Conservation (phyloP, 1,140 invertebrate genomes). For the Ptiloglossa arizonensis region DNA sequence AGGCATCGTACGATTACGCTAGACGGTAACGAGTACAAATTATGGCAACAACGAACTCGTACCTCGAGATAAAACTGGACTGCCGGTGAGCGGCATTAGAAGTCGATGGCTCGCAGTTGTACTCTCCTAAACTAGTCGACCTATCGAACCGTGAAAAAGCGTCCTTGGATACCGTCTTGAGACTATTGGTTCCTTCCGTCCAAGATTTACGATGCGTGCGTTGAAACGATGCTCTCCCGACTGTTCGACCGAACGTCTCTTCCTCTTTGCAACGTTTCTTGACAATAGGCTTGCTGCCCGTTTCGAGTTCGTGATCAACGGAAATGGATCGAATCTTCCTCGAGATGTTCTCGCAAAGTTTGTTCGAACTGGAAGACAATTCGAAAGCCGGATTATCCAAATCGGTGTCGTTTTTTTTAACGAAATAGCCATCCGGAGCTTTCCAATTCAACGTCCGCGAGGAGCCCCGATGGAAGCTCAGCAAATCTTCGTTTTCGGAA, state of each 20-base stretch:
- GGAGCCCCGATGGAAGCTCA: background rate
- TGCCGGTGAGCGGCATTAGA: constrained; percentile 39
- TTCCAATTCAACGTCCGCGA: background rate
- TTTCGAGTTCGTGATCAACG: constrained; percentile 46
- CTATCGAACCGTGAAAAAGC: constrained; percentile 42
- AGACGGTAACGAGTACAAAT: no score
- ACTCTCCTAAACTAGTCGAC: constrained; percentile 60
- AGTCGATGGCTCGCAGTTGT: constrained; percentile 59
- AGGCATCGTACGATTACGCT: no score
- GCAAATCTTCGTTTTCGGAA: constrained; percentile 20
- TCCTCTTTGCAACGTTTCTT: constrained; percentile 30
- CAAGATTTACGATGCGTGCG: constrained; percentile 69
- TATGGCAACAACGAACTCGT: background rate
- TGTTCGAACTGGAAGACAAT: constrained; percentile 29
- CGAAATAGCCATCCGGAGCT: background rate
- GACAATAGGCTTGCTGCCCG: background rate
- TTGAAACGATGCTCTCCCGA: constrained; percentile 44
- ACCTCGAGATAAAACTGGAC: constrained; percentile 49
- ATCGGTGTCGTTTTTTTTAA: background rate
- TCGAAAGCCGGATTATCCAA: constrained; percentile 62
- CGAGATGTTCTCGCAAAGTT: background rate
- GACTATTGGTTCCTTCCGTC: constrained; percentile 59
- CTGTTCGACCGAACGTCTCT: constrained; percentile 18
- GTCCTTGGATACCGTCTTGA: background rate
- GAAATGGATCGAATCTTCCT: constrained; percentile 43